Percentiles rank a stretch among this genome's conserved stretches.
Evolutionary conservation across 2,113 vertebrate genomes (phyloP).

Genomic region (Podarcis muralis): DNA sequence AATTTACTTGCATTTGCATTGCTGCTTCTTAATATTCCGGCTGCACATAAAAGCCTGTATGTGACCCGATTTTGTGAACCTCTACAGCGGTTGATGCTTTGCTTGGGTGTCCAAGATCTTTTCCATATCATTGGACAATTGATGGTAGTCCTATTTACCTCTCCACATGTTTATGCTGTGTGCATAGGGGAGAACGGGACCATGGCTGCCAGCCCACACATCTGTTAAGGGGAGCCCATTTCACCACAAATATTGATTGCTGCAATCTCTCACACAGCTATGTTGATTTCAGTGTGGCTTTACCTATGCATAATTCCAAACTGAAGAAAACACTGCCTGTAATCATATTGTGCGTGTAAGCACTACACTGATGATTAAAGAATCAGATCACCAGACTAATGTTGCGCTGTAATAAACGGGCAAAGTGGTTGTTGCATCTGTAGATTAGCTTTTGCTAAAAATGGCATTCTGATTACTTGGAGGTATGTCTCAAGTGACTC

Average conservation of each 20-base stretch:
- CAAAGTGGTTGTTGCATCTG: not conserved
- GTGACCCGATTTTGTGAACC: not conserved
- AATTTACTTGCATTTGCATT: not conserved
- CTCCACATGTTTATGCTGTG: not conserved
- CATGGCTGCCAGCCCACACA: not conserved
- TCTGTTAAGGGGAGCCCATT: not conserved
- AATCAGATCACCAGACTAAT: not conserved
- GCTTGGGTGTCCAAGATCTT: not conserved
- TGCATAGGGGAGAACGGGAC: not conserved
- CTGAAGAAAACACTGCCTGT: not conserved
- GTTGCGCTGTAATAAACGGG: conserved; percentile 6
- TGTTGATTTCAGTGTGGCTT: not conserved
- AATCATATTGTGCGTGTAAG: not conserved
- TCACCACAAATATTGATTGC: not conserved
- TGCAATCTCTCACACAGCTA: conserved; percentile 10
- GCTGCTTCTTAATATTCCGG: not conserved
- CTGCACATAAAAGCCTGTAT: not conserved
- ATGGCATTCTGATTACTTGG: not conserved
- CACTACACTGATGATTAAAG: not conserved
- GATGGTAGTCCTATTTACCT: not conserved
- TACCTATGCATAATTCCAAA: no score
- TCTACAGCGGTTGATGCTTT: not conserved
- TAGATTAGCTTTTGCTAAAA: conserved; percentile 35
- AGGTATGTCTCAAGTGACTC: not conserved
- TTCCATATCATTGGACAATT: not conserved